Evolutionary conservation across 2,113 vertebrate genomes (phyloP).

Genomic region (Pelodiscus sinensis): DNA sequence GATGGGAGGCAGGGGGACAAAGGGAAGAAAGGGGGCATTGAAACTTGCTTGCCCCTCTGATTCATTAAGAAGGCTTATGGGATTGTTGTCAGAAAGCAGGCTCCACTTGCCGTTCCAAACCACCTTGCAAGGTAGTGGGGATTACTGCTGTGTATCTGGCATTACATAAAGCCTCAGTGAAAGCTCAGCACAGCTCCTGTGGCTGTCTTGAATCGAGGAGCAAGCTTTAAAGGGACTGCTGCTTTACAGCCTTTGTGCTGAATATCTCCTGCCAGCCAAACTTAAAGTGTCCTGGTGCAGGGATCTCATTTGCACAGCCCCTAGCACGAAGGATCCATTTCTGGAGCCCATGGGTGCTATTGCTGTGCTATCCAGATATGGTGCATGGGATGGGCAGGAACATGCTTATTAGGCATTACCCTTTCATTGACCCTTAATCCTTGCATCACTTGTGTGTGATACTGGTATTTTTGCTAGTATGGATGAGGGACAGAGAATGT

Average conservation of each 20-base stretch:
- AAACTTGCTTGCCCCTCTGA: neutral
- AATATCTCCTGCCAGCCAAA: neutral
- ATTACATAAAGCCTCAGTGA: neutral
- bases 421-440: no score
- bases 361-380: neutral
- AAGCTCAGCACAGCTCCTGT: neutral
- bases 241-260: neutral
- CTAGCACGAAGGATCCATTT: neutral
- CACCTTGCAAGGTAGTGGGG: neutral
- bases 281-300: neutral
- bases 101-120: neutral
- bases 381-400: neutral
- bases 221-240: neutral
- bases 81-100: neutral
- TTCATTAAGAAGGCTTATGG: neutral
- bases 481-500: neutral
- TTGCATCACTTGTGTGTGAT: neutral
- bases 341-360: neutral
- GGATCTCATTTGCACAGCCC: neutral
- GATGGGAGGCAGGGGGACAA: neutral
- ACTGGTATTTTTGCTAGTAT: neutral
- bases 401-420: neutral
- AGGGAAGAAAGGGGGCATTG: neutral
- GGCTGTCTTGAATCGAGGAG: neutral
- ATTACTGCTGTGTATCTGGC: neutral